phyloP scores from a whole-genome alignment of 2,797 vertebrate species.

The Aythya fuligula region DNA sequence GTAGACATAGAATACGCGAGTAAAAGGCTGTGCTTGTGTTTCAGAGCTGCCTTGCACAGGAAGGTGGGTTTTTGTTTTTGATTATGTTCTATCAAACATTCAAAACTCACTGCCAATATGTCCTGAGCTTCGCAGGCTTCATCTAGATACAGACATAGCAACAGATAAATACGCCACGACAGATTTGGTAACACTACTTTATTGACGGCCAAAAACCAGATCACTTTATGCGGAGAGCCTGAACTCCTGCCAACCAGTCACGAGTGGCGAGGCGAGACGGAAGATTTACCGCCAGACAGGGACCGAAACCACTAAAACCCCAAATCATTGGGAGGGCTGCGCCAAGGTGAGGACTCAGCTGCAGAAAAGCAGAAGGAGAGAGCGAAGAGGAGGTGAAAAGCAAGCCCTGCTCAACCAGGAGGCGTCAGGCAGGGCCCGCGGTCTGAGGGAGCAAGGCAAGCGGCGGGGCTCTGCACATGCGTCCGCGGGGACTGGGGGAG shows the following conservation, averaged over 20 bases:
- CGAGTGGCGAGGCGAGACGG: not conserved
- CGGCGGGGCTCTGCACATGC: not conserved
- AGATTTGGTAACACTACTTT: constrained; percentile 64
- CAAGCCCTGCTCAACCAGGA: not conserved
- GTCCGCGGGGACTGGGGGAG: not conserved
- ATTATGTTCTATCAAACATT: constrained; percentile 36
- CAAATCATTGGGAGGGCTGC: not conserved
- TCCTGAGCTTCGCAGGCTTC: constrained; percentile 40
- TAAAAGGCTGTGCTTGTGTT: constrained; percentile 15
- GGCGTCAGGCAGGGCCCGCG: not conserved
- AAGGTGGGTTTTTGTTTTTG: constrained; percentile 43
- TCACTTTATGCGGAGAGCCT: constrained; percentile 27
- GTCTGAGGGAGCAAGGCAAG: not conserved
- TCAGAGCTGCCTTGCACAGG: not conserved
- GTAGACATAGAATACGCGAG: not conserved
- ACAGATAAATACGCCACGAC: constrained; percentile 52
- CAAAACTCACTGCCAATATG: constrained; percentile 40
- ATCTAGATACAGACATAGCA: constrained; percentile 61
- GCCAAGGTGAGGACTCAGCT: not conserved
- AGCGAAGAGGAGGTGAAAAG: not conserved
- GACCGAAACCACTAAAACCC: not conserved
- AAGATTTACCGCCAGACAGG: not conserved
- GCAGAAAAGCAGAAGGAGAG: not conserved
- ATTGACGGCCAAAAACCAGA: constrained; percentile 37
- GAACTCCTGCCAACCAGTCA: constrained; percentile 39